Percentiles rank a stretch among this genome's conserved stretches.
Conservation (phyloP, 2,888 invertebrate species). For the Pristionchus mayeri region DNA sequence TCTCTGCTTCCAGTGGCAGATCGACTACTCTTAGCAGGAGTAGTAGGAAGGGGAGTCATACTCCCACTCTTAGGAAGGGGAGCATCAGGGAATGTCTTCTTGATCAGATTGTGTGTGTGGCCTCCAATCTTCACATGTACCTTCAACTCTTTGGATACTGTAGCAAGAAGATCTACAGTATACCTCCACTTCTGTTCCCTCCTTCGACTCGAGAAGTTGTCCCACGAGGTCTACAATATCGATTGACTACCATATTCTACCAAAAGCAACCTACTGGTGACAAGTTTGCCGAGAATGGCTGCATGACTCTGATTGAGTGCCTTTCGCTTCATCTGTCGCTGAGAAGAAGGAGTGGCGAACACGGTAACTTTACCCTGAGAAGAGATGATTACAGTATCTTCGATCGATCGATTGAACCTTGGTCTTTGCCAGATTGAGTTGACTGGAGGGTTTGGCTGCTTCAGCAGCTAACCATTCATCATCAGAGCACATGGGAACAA, state of each 20-base stretch:
- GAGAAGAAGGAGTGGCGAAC: constrained; percentile 43
- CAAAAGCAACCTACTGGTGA: constrained; percentile 26
- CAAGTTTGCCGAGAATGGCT: constrained; percentile 33
- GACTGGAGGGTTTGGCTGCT: constrained; percentile 39
- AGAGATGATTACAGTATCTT: neutral
- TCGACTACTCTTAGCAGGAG: constrained; percentile 23
- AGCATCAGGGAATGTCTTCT: constrained; percentile 39
- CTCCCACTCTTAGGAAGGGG: constrained; percentile 30
- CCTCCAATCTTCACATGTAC: constrained; percentile 40
- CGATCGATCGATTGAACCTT: constrained; percentile 3
- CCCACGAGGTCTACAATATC: constrained; percentile 37
- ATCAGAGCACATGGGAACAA: constrained; percentile 44
- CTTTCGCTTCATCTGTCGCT: constrained; percentile 31
- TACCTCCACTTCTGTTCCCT: constrained; percentile 46
- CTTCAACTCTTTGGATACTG: neutral
- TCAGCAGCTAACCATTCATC: constrained; percentile 45
- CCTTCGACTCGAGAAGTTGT: constrained; percentile 42
- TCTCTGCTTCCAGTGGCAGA: constrained; percentile 20
- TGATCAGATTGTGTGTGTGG: constrained; percentile 42
- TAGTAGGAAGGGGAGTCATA: constrained; percentile 20
- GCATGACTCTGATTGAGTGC: constrained; percentile 46
- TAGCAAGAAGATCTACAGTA: neutral
- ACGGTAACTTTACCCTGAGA: constrained; percentile 41
- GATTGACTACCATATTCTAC: neutral
- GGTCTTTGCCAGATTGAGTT: constrained; percentile 43